Evolutionary conservation across 2,888 invertebrate genomes (phyloP), one percentile per base, ranked within the genome.

Genomic region (Hydraecia micacea): DNA sequence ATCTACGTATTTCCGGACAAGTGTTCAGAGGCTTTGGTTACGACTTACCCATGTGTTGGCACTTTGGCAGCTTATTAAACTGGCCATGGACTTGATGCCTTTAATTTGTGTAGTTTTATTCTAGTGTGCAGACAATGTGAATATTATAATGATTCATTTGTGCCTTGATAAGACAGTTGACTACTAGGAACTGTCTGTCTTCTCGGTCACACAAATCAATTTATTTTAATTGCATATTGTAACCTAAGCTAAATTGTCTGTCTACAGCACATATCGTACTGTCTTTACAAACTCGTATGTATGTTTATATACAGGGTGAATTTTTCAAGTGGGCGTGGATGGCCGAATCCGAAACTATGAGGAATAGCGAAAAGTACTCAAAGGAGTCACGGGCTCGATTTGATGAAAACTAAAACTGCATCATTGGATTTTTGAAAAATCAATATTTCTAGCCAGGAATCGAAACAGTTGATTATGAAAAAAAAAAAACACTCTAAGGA

Each of bases 191-290:
- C 46, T 46, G 42, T 75, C 4, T n/a, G 36, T 36, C 13, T 9
- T 42, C 46, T 46, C 5, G 60, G 32, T 60, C 79, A 65, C 72
- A 72, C 68, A 76, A 74, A 76, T 69, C 80, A 83, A 85, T 84
- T 80, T 72, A 74, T 85, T 86, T 76, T 83, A 80, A 85, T 86
- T 76, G 68, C 66, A 62, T 76, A 86, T 82, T 86, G 84, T 76
- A 73, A 73, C 65, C 25, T 74, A 25, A 80, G 82, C 42, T 75
- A 36, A 66, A 81, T 82, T 67, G 77, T 65, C 55, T 39, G 71
- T 67, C 63, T 58, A 66, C 73, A 83, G 66, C 70, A 52, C 52
- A 72, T 74, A 62, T 39, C 68, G 60, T 70, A 84, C 74, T 21
- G 58, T 63, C 28, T 70, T 71, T 62, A 49, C 32, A 70, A 77